Percentiles rank a stretch among this genome's conserved stretches.
Conservation (phyloP, 2,888 invertebrate species). For the Clivina fossor region DNA sequence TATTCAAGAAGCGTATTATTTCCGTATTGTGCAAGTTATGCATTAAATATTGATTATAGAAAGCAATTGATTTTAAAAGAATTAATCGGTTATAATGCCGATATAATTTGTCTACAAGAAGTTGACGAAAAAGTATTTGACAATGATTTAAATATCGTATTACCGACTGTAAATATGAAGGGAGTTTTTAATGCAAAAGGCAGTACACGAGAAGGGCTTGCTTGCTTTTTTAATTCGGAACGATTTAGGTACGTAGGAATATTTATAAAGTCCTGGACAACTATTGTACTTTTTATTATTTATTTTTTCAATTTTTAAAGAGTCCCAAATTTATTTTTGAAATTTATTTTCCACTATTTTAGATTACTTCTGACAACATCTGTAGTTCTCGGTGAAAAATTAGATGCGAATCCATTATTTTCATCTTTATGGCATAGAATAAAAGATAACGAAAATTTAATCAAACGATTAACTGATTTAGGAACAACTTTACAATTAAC, state of each 20-base stretch:
- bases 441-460: constrained; percentile 59
- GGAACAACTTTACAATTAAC: constrained; percentile 68
- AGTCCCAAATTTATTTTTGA: constrained; percentile 6
- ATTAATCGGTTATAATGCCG: constrained; percentile 83
- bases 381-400: constrained; percentile 63
- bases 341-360: constrained; percentile 41
- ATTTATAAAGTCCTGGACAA: constrained; percentile 8
- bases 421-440: constrained; percentile 63
- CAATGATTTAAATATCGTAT: constrained; percentile 63
- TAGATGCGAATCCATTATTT: constrained; percentile 58
- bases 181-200: constrained; percentile 73
- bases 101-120: constrained; percentile 91
- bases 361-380: constrained; percentile 58
- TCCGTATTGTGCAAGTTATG: constrained; percentile 83
- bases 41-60: constrained; percentile 80
- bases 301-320: constrained; percentile 13
- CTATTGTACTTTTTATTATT: constrained; percentile 13
- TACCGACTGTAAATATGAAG: constrained; percentile 59
- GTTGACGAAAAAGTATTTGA: constrained; percentile 80
- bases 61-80: constrained; percentile 85
- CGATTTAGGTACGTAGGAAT: constrained; percentile 64
- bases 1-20: constrained; percentile 71
- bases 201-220: constrained; percentile 76
- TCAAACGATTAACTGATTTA: constrained; percentile 62
- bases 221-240: constrained; percentile 70